Percentiles rank a stretch among this genome's conserved stretches.
These are phyloP conservation scores for Nemotelus nigrinus DNA, from an alignment of 2,888 invertebrate species.

Conservation along the genomic window DNA sequence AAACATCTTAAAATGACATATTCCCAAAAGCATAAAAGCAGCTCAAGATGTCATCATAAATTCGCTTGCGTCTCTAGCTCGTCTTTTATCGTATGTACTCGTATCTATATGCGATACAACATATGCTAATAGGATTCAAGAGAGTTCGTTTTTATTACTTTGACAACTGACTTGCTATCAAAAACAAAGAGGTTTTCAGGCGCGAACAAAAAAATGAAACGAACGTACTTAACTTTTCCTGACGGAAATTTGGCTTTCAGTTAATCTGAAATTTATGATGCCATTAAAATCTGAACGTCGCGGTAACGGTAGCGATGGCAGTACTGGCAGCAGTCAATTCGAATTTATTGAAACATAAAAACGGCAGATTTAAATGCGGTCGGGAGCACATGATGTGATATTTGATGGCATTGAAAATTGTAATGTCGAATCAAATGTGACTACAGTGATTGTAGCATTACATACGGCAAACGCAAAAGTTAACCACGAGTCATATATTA, in stretches of 20 bases:
- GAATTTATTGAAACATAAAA: slow-evolving; percentile 38
- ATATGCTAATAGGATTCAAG: slow-evolving; percentile 10
- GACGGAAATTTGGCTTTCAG: slow-evolving; percentile 22
- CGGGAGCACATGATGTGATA: neutral
- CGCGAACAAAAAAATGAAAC: too few species aligned
- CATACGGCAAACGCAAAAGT: too few species aligned
- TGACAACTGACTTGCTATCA: slow-evolving; percentile 27
- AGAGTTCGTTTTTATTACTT: slow-evolving; percentile 9
- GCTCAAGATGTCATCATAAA: slow-evolving; percentile 20
- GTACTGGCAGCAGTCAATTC: slow-evolving; percentile 4
- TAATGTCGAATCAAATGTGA: too few species aligned
- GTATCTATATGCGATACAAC: neutral
- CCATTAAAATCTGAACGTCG: slow-evolving; percentile 22
- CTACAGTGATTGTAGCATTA: too few species aligned
- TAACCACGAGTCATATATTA: too few species aligned
- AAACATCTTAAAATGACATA: neutral
- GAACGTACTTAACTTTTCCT: neutral
- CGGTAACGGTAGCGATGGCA: too few species aligned
- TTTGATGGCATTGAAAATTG: slow-evolving; percentile 3
- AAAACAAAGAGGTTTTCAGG: slow-evolving; percentile 12
- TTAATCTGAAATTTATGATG: slow-evolving; percentile 39
- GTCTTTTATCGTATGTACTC: neutral
- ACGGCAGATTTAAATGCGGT: slow-evolving; percentile 19
- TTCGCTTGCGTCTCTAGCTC: slow-evolving; percentile 1
- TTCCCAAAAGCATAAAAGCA: neutral